phyloP scores from a whole-genome alignment of 2,113 vertebrate species.

The Rhombomys opimus region DNA sequence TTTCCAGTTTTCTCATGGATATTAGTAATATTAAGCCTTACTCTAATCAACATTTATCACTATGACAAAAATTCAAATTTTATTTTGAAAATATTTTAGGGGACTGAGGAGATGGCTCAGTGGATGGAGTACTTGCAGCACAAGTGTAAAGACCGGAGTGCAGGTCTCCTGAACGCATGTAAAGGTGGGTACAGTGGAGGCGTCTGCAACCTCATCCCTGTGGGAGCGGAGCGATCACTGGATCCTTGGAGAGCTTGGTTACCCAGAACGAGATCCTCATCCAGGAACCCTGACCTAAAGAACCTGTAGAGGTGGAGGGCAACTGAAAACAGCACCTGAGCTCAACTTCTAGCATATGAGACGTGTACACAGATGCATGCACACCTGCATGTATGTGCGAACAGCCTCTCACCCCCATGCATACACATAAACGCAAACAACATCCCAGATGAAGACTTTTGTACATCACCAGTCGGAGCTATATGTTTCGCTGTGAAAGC shows the following conservation, averaged over 20 bases:
- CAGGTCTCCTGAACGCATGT: no score
- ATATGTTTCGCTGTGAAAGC: neutral
- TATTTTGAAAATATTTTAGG: constrained; percentile 17
- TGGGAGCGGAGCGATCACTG: no score
- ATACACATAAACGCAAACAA: neutral
- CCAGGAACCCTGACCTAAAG: neutral
- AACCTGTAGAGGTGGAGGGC: neutral
- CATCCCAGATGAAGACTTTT: neutral
- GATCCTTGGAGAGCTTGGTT: neutral
- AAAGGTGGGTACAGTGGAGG: no score
- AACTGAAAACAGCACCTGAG: neutral
- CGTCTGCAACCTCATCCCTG: neutral
- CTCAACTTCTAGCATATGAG: neutral
- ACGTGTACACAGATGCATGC: neutral
- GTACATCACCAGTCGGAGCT: neutral
- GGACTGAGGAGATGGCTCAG: neutral
- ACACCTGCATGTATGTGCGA: neutral
- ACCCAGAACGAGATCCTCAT: neutral
- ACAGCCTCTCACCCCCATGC: neutral
- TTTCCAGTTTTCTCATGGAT: constrained; percentile 33
- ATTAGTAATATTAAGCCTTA: constrained; percentile 9
- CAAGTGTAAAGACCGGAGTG: neutral
- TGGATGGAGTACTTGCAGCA: no score
- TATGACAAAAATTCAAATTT: neutral
- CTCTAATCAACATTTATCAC: neutral